These are phyloP conservation scores for Buphagus erythrorhynchus DNA, from an alignment of 2,797 vertebrate species.

Conservation along the genomic window DNA sequence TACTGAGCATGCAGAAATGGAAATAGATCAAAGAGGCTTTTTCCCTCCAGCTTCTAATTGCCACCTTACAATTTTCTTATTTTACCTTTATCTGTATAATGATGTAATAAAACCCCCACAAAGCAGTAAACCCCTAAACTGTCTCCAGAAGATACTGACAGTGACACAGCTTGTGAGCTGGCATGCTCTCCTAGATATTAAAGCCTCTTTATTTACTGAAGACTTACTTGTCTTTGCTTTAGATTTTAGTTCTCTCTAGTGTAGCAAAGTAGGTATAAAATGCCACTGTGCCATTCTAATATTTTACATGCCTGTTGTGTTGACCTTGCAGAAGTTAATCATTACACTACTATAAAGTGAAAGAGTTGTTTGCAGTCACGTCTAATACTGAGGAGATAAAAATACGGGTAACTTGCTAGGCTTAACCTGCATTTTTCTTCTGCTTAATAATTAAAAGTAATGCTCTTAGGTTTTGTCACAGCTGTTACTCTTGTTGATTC, in stretches of 20 bases:
- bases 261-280: neutral
- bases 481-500: neutral
- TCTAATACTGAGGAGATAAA: neutral
- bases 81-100: neutral
- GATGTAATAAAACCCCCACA: rapidly evolving
- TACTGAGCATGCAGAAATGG: neutral
- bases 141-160: neutral
- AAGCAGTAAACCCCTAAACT: neutral
- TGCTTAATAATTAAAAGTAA: neutral
- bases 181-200: neutral
- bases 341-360: neutral
- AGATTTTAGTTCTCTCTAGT: neutral
- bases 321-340: neutral
- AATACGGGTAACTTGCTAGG: neutral
- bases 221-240: neutral
- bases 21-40: neutral
- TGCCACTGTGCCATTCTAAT: neutral
- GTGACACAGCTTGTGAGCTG: neutral
- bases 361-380: neutral
- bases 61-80: neutral
- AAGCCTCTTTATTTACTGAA: neutral
- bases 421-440: neutral
- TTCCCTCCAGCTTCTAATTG: neutral
- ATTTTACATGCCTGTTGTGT: neutral
- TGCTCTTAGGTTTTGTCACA: neutral